phyloP scores from a whole-genome alignment of 2,888 invertebrate species.

The Steinernema carpocapsae region DNA sequence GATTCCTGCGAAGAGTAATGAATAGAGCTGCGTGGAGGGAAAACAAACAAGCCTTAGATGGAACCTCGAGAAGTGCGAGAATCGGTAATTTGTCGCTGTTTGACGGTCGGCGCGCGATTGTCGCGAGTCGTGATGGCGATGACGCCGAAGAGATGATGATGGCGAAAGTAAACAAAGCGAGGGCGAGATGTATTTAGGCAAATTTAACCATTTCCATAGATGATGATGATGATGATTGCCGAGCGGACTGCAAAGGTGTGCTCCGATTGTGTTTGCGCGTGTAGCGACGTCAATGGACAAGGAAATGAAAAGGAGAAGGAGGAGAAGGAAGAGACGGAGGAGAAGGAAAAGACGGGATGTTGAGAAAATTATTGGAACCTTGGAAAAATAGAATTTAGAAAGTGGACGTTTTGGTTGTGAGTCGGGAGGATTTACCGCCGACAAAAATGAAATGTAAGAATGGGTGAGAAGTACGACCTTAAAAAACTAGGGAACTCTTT shows the following conservation, averaged over 20 bases:
- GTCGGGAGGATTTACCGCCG: too few relatives aligned
- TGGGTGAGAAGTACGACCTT: too few relatives aligned
- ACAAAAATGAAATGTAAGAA: too few relatives aligned
- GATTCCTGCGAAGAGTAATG: constrained; percentile 13
- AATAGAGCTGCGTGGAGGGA: constrained; percentile 9
- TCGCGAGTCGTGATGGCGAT: constrained; percentile 7
- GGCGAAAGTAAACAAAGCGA: constrained; percentile 25
- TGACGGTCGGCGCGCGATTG: constrained; percentile 27
- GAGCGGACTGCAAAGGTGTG: background rate
- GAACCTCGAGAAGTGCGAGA: background rate
- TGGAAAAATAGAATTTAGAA: background rate
- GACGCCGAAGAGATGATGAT: constrained; percentile 32
- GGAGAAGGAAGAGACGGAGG: background rate
- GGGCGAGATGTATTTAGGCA: constrained; percentile 20
- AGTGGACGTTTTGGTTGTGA: too few relatives aligned
- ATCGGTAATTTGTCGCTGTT: constrained; percentile 30
- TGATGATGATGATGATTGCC: constrained; percentile 6
- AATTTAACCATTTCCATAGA: constrained; percentile 11
- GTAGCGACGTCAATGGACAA: background rate
- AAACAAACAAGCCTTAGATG: constrained; percentile 27
- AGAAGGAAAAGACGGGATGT: constrained; percentile 25
- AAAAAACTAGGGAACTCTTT: too few relatives aligned
- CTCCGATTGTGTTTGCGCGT: too few relatives aligned
- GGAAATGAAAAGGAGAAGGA: constrained; percentile 15
- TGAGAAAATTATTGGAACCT: background rate